These are phyloP conservation scores for Nothura maculosa DNA, from an alignment of 2,797 vertebrate species.

Conservation along the genomic window DNA sequence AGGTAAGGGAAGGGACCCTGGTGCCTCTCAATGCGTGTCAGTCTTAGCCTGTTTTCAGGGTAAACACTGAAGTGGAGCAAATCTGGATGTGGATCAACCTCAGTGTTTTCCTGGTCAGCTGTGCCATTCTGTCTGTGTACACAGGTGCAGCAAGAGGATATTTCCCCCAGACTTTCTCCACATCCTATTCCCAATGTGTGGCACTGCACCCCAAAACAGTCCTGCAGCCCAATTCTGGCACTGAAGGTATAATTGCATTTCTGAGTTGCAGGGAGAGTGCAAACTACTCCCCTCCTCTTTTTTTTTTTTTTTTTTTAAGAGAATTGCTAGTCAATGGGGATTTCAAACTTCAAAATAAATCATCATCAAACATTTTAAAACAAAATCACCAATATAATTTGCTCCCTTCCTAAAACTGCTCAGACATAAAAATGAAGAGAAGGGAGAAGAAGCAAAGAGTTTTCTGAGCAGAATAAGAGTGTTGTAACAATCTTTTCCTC, in stretches of 20 bases:
- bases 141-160: constrained; percentile 42
- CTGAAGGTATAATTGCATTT: neutral
- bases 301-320: neutral
- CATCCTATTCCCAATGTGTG: neutral
- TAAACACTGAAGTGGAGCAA: constrained; percentile 5
- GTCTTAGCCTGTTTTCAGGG: constrained; percentile 23
- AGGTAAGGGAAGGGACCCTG: neutral
- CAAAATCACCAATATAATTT: constrained; percentile 26
- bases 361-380: constrained; percentile 34
- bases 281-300: neutral
- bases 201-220: neutral
- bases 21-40: neutral
- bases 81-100: neutral
- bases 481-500: constrained; percentile 26
- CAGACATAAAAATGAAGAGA: constrained; percentile 30
- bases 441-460: neutral
- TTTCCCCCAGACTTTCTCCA: neutral
- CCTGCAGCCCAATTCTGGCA: neutral
- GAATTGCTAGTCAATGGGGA: too few relatives aligned
- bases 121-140: constrained; percentile 6
- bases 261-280: neutral
- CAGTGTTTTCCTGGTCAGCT: neutral
- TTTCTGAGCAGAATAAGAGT: neutral
- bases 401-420: constrained; percentile 1
- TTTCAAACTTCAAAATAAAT: too few relatives aligned